Conservation (phyloP, 2,113 vertebrate genomes). For the Cervus canadensis region DNA sequence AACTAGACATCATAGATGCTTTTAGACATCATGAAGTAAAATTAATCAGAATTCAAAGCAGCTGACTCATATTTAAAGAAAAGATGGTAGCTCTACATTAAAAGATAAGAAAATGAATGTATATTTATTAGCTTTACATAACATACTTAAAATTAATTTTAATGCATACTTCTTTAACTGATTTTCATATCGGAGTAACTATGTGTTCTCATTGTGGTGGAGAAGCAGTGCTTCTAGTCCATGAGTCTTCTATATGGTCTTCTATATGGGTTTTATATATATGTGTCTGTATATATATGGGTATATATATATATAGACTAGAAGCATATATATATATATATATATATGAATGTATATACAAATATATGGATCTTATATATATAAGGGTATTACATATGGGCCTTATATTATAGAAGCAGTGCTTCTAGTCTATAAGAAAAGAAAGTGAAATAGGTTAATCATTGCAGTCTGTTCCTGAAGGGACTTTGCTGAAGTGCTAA, state of each 20-base stretch:
- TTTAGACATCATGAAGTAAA: background rate
- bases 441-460: background rate
- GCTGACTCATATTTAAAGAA: background rate
- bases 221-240: background rate
- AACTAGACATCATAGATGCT: background rate
- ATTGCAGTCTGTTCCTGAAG: background rate
- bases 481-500: background rate
- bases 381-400: background rate
- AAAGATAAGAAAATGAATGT: background rate
- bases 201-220: background rate
- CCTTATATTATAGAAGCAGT: background rate
- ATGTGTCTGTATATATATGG: background rate
- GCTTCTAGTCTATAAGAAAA: background rate
- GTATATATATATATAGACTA: too few relatives aligned
- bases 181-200: background rate
- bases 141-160: background rate
- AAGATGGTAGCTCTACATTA: background rate
- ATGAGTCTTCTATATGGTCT: background rate
- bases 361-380: too few relatives aligned
- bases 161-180: background rate
- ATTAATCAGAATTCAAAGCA: background rate
- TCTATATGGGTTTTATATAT: background rate
- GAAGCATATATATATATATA: too few relatives aligned
- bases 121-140: background rate
- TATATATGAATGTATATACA: too few relatives aligned